These are phyloP conservation scores for Epinotia bilunana DNA, from an alignment of 2,888 invertebrate genomes.

Conservation along the genomic window DNA sequence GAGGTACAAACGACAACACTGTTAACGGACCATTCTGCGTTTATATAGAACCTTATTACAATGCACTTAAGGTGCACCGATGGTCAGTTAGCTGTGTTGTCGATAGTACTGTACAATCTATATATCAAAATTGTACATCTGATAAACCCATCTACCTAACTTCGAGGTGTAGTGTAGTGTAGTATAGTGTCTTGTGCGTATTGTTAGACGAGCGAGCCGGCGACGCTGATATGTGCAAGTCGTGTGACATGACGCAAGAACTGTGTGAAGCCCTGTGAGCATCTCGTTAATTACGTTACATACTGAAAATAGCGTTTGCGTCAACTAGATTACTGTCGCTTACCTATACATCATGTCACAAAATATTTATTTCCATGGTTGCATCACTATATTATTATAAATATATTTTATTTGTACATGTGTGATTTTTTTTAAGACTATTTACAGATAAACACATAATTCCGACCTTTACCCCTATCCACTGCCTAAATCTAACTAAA, in stretches of 20 bases:
- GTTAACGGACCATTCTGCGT: too few species aligned
- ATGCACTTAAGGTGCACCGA: too few species aligned
- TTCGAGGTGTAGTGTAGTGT: neutral
- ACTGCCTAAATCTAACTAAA: slow-evolving; percentile 61
- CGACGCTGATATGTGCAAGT: slow-evolving; percentile 74
- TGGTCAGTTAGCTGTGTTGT: too few species aligned
- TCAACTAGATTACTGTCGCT: slow-evolving; percentile 59
- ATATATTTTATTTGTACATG: slow-evolving; percentile 79
- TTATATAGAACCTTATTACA: too few species aligned
- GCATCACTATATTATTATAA: slow-evolving; percentile 74
- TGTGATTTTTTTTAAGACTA: slow-evolving; percentile 71
- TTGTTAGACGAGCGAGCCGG: slow-evolving; percentile 53
- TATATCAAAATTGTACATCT: slow-evolving; percentile 38
- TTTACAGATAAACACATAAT: slow-evolving; percentile 79
- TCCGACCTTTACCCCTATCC: slow-evolving; percentile 71
- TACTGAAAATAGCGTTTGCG: slow-evolving; percentile 71
- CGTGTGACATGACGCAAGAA: slow-evolving; percentile 77
- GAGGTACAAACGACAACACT: too few species aligned
- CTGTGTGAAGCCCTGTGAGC: slow-evolving; percentile 73
- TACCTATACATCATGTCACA: slow-evolving; percentile 80
- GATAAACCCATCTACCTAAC: slow-evolving; percentile 41
- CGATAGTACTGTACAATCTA: slow-evolving; percentile 50
- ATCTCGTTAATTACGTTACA: slow-evolving; percentile 62
- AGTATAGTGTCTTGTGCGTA: slow-evolving; percentile 63
- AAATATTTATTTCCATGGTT: slow-evolving; percentile 77